Evolutionary conservation across 2,888 invertebrate species (phyloP).

Genomic region (Melanophora roralis): DNA sequence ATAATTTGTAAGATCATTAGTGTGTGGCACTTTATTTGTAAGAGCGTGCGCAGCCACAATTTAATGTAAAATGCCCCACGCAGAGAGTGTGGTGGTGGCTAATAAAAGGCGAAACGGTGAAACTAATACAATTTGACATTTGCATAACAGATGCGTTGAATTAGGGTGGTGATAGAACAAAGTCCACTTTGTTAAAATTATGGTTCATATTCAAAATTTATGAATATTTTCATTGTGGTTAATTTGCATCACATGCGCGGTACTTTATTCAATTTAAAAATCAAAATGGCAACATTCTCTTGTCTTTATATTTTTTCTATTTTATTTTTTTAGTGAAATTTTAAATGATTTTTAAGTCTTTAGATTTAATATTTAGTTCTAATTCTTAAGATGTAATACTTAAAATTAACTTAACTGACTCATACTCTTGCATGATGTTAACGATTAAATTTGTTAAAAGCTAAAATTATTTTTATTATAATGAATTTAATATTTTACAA

Average conservation of each 20-base stretch:
- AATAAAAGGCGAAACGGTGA: constrained; percentile 15
- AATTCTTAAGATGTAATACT: too few relatives aligned
- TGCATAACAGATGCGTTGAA: constrained; percentile 26
- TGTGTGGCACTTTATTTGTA: not conserved
- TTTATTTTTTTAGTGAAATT: too few relatives aligned
- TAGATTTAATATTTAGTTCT: too few relatives aligned
- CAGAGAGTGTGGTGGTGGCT: constrained; percentile 14
- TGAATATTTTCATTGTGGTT: not conserved
- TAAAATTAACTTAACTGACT: too few relatives aligned
- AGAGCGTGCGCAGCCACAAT: not conserved
- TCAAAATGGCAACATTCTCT: not conserved
- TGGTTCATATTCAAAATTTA: not conserved
- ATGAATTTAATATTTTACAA: constrained; percentile 7
- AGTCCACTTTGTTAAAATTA: not conserved
- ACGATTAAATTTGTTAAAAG: constrained; percentile 20
- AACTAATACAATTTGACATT: constrained; percentile 36
- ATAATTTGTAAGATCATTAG: constrained; percentile 19
- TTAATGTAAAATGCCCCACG: not conserved
- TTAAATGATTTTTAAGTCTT: too few relatives aligned
- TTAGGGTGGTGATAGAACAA: too few relatives aligned
- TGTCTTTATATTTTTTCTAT: not conserved
- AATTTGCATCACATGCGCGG: not conserved
- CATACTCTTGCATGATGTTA: constrained; percentile 30
- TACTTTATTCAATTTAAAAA: not conserved
- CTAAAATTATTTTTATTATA: constrained; percentile 2